Evolutionary conservation across 1,140 invertebrate species (phyloP).

Genomic region (Tenebrio molitor): DNA sequence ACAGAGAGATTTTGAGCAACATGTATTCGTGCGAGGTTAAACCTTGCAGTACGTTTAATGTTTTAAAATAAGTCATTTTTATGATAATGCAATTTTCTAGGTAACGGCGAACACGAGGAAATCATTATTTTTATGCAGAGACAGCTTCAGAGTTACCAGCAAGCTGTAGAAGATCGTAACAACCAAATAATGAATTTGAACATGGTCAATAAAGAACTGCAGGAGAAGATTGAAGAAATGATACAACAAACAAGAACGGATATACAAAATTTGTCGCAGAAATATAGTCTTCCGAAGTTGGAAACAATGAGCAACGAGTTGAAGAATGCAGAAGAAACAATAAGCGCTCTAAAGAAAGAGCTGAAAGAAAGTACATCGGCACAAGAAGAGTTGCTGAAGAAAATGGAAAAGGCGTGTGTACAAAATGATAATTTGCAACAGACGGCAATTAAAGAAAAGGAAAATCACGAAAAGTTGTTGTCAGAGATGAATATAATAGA

Average conservation of each 20-base stretch:
- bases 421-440: slow-evolving; percentile 12
- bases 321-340: slow-evolving; percentile 52
- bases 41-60: not conserved
- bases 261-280: slow-evolving; percentile 57
- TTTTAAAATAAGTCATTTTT: slow-evolving; percentile 43
- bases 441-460: slow-evolving; percentile 1
- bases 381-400: slow-evolving; percentile 20
- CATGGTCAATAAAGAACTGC: slow-evolving; percentile 54
- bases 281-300: slow-evolving; percentile 58
- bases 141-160: slow-evolving; percentile 55
- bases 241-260: slow-evolving; percentile 57
- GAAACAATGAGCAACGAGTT: slow-evolving; percentile 59
- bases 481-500: slow-evolving; percentile 7
- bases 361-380: slow-evolving; percentile 12
- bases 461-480: not conserved
- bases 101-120: slow-evolving; percentile 55
- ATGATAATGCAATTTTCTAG: slow-evolving; percentile 54
- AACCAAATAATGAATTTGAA: slow-evolving; percentile 54
- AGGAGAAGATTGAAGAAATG: slow-evolving; percentile 60
- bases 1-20: slow-evolving; percentile 50
- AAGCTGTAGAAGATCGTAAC: slow-evolving; percentile 55
- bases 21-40: slow-evolving; percentile 29
- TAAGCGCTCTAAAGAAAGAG: slow-evolving; percentile 51
- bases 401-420: slow-evolving; percentile 26
- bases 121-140: slow-evolving; percentile 56